phyloP scores from a whole-genome alignment of 2,797 vertebrate species.

The Sebastiscus albofasciatus region DNA sequence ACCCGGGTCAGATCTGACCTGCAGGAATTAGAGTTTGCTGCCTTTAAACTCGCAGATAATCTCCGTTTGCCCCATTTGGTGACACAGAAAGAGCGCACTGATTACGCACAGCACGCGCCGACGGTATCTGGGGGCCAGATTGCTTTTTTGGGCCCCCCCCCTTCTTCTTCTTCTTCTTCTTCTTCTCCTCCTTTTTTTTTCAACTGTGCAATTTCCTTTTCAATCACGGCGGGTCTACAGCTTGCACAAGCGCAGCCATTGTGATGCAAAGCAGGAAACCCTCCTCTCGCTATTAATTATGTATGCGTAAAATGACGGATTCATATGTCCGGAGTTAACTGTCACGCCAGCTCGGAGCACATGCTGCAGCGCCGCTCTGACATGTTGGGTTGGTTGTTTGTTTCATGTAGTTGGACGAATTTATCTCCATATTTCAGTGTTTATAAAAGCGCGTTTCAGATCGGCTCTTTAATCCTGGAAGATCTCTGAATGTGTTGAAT shows the following conservation, averaged over 20 bases:
- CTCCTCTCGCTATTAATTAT: constrained; percentile 76
- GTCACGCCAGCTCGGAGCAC: constrained; percentile 54
- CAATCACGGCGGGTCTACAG: constrained; percentile 67
- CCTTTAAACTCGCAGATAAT: constrained; percentile 66
- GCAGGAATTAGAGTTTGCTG: constrained; percentile 35
- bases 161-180: constrained; percentile 52
- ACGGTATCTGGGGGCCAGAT: constrained; percentile 81
- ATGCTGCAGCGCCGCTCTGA: constrained; percentile 30
- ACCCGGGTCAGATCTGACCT: constrained; percentile 37
- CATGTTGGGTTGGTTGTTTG: not conserved
- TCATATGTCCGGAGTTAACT: constrained; percentile 74
- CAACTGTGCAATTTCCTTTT: constrained; percentile 86
- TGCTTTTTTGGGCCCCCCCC: constrained; percentile 73
- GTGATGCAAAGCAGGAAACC: constrained; percentile 82
- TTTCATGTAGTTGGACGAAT: not conserved
- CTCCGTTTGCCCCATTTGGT: constrained; percentile 71
- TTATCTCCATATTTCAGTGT: not conserved
- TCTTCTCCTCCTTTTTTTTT: not conserved
- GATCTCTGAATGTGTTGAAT: not conserved
- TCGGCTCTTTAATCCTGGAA: not conserved
- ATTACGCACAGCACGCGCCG: constrained; percentile 81
- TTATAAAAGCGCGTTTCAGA: not conserved
- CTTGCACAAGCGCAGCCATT: constrained; percentile 71
- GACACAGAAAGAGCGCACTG: constrained; percentile 59
- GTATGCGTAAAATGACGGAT: constrained; percentile 75